A percentile compares a stretch with the other conserved stretches of the same genome.
Evolutionary conservation across 2,888 invertebrate genomes (phyloP).

Genomic region (Dolomedes plantarius): DNA sequence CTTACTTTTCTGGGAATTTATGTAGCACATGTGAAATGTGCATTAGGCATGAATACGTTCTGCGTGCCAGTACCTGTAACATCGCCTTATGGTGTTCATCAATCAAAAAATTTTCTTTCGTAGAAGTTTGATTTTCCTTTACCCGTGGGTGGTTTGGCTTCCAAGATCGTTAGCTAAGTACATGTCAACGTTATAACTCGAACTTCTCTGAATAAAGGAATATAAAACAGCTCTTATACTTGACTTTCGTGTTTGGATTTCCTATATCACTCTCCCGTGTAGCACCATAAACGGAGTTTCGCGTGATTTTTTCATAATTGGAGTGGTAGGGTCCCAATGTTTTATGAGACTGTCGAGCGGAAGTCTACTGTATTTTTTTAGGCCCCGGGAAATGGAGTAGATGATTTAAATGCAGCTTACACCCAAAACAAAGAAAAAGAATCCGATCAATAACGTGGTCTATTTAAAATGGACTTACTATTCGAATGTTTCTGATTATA

Average conservation of each 20-base stretch:
- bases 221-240: background rate
- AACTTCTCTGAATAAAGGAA: background rate
- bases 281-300: background rate
- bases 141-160: background rate
- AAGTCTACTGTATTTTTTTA: background rate
- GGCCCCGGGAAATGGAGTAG: background rate
- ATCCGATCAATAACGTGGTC: no score
- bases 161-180: background rate
- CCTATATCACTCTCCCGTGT: background rate
- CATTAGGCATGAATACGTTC: no score
- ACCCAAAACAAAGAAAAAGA: no score
- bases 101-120: background rate
- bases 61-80: background rate
- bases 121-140: background rate
- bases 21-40: no score
- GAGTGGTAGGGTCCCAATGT: background rate
- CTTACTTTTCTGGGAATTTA: no score
- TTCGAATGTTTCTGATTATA: no score
- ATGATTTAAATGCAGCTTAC: background rate
- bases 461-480: no score
- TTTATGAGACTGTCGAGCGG: background rate
- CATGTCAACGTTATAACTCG: background rate
- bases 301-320: conserved; percentile 9
- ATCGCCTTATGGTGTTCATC: background rate
- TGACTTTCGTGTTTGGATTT: background rate